A percentile compares a stretch with the other conserved stretches of the same genome.
Evolutionary conservation across 1,140 invertebrate species (phyloP).

Genomic region (Mycetomoellerius zeteki): DNA sequence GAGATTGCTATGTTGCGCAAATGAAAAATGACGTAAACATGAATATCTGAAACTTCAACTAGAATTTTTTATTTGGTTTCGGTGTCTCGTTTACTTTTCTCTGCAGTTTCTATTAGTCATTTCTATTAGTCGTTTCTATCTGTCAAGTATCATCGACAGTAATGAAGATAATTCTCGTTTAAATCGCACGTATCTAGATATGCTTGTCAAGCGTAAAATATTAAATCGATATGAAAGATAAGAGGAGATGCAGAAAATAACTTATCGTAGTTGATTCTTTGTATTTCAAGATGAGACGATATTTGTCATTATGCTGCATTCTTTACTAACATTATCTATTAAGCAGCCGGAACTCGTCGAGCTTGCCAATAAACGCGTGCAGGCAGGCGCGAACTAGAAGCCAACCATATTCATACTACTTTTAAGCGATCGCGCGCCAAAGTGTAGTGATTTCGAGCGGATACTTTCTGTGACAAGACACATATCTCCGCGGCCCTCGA

Average conservation of each 20-base stretch:
- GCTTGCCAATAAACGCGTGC: not conserved
- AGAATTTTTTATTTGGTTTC: not conserved
- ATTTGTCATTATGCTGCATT: not conserved
- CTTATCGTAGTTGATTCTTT: not conserved
- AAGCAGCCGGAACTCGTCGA: slow-evolving; percentile 1
- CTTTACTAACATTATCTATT: not conserved
- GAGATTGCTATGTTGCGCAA: slow-evolving; percentile 36
- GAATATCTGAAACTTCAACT: slow-evolving; percentile 13
- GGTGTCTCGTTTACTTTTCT: not conserved
- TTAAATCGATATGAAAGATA: slow-evolving; percentile 6
- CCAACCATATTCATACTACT: not conserved
- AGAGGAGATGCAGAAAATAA: not conserved
- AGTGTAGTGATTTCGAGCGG: slow-evolving; percentile 67
- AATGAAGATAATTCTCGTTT: not conserved
- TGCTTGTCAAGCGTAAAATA: not conserved
- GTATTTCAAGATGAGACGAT: not conserved
- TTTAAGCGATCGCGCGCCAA: not conserved
- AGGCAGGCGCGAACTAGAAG: not conserved
- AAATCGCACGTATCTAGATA: not conserved
- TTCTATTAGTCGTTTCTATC: not conserved
- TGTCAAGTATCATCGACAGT: not conserved
- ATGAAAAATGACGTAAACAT: slow-evolving; percentile 46
- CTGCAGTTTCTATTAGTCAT: not conserved
- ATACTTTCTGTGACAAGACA: slow-evolving; percentile 69
- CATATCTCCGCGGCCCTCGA: slow-evolving; percentile 13